Percentiles rank a stretch among this genome's conserved stretches.
phyloP scores from a whole-genome alignment of 2,888 invertebrate genomes.

The Marronus borbonicus region DNA sequence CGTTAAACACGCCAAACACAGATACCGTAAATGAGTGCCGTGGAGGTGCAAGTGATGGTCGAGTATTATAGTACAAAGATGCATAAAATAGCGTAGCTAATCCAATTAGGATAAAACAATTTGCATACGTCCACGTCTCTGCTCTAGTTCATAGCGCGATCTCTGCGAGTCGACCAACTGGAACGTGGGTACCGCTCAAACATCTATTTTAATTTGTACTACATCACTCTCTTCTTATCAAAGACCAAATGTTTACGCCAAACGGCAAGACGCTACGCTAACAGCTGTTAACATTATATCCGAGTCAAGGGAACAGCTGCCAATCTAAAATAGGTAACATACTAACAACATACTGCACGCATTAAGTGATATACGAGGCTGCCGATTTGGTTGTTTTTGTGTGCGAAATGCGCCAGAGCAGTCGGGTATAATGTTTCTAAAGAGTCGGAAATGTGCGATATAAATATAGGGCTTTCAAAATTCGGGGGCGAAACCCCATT shows the following conservation, averaged over 20 bases:
- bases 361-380: not conserved
- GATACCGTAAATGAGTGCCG: constrained; percentile 12
- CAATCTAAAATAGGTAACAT: constrained; percentile 10
- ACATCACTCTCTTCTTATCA: constrained; percentile 38
- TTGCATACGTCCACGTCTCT: constrained; percentile 32
- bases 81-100: constrained; percentile 27
- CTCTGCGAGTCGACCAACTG: constrained; percentile 19
- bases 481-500: constrained; percentile 17
- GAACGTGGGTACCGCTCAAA: constrained; percentile 18
- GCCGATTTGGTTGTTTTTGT: not conserved
- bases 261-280: not conserved
- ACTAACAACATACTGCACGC: not conserved
- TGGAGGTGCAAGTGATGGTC: constrained; percentile 8
- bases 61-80: constrained; percentile 15
- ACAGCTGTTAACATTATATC: constrained; percentile 35
- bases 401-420: not conserved
- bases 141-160: constrained; percentile 19
- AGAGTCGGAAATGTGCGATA: constrained; percentile 24
- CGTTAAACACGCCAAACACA: constrained; percentile 5
- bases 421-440: constrained; percentile 31
- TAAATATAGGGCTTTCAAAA: constrained; percentile 20
- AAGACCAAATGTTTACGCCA: constrained; percentile 34
- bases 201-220: constrained; percentile 39
- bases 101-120: constrained; percentile 38
- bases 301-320: constrained; percentile 22